These are phyloP conservation scores for Subacronicta megacephala DNA, from an alignment of 2,888 invertebrate genomes.

Conservation along the genomic window DNA sequence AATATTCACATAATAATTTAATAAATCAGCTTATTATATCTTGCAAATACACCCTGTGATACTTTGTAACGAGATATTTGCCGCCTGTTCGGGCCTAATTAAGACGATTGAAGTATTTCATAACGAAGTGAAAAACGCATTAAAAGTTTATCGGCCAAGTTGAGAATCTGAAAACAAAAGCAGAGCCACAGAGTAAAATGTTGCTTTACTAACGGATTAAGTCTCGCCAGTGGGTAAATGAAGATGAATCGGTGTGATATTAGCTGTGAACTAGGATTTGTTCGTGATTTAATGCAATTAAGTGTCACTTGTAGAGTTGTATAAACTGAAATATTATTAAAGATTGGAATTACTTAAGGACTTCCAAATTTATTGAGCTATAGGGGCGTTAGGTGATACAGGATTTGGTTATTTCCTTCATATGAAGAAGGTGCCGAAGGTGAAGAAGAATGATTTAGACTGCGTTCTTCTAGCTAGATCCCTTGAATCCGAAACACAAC, in stretches of 20 bases:
- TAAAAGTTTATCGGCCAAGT: conserved; percentile 77
- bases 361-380: no score
- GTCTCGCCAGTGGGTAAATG: conserved; percentile 46
- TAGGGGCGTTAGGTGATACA: no score
- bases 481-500: no score
- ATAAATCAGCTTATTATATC: conserved; percentile 60
- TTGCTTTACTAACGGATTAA: conserved; percentile 37
- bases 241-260: conserved; percentile 37
- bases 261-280: conserved; percentile 43
- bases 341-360: neutral
- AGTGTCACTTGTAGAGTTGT: conserved; percentile 39
- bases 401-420: no score
- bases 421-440: no score
- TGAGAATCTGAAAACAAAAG: conserved; percentile 63
- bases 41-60: conserved; percentile 59
- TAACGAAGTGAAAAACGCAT: conserved; percentile 82
- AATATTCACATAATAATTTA: conserved; percentile 20
- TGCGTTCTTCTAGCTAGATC: no score
- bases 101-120: conserved; percentile 79
- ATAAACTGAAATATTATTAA: neutral
- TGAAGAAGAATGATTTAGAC: no score
- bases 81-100: conserved; percentile 72
- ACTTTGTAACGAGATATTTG: conserved; percentile 69
- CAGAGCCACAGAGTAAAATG: conserved; percentile 61
- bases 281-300: conserved; percentile 51